Evolutionary conservation across 2,888 invertebrate species (phyloP), one percentile per base, ranked within the genome.

Genomic region (Xylophagus ater): DNA sequence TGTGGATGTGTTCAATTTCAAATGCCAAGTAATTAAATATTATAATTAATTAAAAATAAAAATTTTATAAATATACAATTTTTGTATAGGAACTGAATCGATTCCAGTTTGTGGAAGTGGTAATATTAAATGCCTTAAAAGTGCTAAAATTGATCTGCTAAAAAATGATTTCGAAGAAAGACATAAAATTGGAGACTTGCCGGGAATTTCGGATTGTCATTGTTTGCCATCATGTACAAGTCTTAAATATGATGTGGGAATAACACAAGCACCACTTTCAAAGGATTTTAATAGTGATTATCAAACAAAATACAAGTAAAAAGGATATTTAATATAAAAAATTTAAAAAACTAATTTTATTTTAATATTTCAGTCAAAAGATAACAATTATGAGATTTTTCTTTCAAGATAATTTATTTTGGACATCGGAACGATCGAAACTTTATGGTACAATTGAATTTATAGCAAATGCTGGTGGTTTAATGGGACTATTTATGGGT

Each of bases 191-290:
- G 41, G 0, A 52, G 54, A 19, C 62, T 61, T 39, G 46, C 49
- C 6, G 57, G 65, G 8, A 65, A 60, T 2, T 47, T 61, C 63
- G 8, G 59, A 59, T n/a, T 65, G 65, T 46, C 58, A 65, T 44
- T 78, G 78, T 51, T 58, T 78, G 12, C 76, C 76, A 7, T 34
- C 78, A 0, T 81, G 81, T 55, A 78, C 78, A 1, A 77, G 80
- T 1, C 70, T 81, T 29, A 72, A 73, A 13, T 82, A 81, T 51
- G 78, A 80, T 49, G 77, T 79, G 0, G 81, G 81, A 56, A 77
- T 75, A 1, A 80, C 81, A 0, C 81, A 81, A 52, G 79, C 79
- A n/a, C n/a, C n/a, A n/a, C n/a, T n/a, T n/a, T n/a, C n/a, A n/a
- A n/a, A n/a, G n/a, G n/a, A n/a, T n/a, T n/a, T n/a, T n/a, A n/a